A percentile compares a stretch with the other conserved stretches of the same genome.
Conservation (phyloP, 1,140 invertebrate genomes). For the Thereuonema tuberculata region DNA sequence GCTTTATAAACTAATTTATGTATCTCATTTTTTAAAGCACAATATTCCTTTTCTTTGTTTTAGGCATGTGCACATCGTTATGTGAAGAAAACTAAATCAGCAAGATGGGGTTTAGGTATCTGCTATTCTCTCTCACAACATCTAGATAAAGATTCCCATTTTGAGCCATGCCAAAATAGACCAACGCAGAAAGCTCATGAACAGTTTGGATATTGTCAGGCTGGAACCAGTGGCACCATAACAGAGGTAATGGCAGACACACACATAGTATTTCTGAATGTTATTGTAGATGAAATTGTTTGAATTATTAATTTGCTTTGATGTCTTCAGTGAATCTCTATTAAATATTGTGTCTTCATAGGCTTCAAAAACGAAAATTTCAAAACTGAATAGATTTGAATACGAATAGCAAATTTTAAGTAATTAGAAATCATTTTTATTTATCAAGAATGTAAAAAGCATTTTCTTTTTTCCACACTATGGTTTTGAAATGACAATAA, state of each 20-base stretch:
- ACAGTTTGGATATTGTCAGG: constrained; percentile 82
- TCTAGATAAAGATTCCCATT: constrained; percentile 51
- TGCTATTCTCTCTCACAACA: constrained; percentile 70
- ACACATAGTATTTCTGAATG: no score
- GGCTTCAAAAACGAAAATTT: background rate
- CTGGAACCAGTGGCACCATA: constrained; percentile 60
- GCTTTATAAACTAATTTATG: no score
- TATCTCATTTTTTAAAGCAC: background rate
- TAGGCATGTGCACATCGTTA: constrained; percentile 85
- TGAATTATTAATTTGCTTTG: no score
- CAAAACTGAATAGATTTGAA: no score
- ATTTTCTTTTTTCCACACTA: no score
- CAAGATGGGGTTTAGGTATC: constrained; percentile 68
- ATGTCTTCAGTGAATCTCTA: background rate
- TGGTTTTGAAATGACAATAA: no score
- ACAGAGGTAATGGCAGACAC: constrained; percentile 19
- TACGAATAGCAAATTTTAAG: no score
- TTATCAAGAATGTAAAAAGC: no score
- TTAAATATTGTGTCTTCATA: constrained; percentile 2
- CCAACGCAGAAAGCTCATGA: constrained; percentile 57
- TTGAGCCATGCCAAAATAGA: constrained; percentile 66
- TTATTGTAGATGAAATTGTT: no score
- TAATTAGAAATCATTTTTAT: no score
- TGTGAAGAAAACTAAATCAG: constrained; percentile 49
- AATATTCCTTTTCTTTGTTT: constrained; percentile 14